Evolutionary conservation across 2,888 invertebrate species (phyloP), one percentile per base, ranked within the genome.

Genomic region (Unio pictorum): DNA sequence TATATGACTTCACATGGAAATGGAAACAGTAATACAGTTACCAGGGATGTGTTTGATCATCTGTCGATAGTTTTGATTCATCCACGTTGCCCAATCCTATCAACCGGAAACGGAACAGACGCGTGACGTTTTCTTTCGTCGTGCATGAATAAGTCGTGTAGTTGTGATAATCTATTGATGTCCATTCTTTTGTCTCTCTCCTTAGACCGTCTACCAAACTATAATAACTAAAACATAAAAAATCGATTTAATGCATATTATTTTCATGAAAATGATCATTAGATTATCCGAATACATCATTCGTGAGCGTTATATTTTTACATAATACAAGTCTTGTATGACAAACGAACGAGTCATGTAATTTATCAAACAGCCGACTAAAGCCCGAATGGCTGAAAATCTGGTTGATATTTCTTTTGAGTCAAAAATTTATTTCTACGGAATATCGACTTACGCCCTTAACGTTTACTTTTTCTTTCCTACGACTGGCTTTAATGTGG

Each of bases 1-100:
- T 0, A 15, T 3, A 11, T 15, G 15, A 15, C 3, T 45, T 34
- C 8, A 34, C 34, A 34, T 45, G 45, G 45, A 3, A 45, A 45
- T 45, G 17, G 3, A 28, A 26, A 30, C 0, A 57, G 1, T 18
- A 23, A 57, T 26, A 56, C 4, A n/a, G 20, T 45, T 68, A 76
- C 76, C 76, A 74, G 15, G 74, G 71, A 11, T 69, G 72, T 60
- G 69, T 73, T 30, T 76, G 76, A 67, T 76, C 76, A 7, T 69
- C 59, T 15, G 60, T 59, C n/a, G 64, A 59, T 5, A 76, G 68
- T 57, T 69, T 64, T 18, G 45, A 45, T 45, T 72, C 69, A 3
- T 64, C 63, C 3, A 57, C 58, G 56, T 76, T 74, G 57, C 69
- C 67, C 61, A 62, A 26, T 15, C 76, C 76, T 59, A 68, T 68